Conservation (phyloP, 2,113 vertebrate genomes). For the Empidonax traillii region DNA sequence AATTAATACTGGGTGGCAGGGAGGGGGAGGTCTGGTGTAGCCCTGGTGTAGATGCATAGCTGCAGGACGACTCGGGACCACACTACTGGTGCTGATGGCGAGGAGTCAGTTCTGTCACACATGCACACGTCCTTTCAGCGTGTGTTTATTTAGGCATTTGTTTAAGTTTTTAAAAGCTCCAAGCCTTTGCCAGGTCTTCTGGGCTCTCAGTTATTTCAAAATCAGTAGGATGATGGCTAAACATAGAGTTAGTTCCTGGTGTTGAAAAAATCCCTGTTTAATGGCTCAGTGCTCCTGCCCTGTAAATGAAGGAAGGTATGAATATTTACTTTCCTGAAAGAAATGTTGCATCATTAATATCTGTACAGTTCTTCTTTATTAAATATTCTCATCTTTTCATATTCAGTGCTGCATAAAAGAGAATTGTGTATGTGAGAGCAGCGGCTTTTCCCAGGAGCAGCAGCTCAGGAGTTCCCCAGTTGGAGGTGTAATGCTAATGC, state of each 20-base stretch:
- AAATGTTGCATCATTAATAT: background rate
- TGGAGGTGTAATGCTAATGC: background rate
- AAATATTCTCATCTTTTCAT: constrained; percentile 2
- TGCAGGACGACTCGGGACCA: background rate
- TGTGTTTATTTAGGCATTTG: background rate
- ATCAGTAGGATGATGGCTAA: background rate
- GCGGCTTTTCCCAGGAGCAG: background rate
- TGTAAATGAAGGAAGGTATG: background rate
- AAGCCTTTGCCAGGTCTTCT: background rate
- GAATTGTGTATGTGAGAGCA: background rate
- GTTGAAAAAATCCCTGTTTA: background rate
- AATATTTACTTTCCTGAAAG: constrained; percentile 19
- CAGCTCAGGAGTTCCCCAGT: background rate
- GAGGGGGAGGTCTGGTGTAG: background rate
- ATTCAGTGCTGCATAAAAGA: background rate
- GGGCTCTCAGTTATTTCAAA: background rate
- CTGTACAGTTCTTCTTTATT: background rate
- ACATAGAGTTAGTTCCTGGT: background rate
- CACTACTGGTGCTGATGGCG: background rate
- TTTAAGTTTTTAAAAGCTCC: constrained; percentile 29
- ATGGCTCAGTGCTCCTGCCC: background rate
- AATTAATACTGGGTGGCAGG: background rate
- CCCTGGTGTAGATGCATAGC: background rate
- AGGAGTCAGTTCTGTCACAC: background rate
- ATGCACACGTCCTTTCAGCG: background rate